phyloP scores from a whole-genome alignment of 2,888 invertebrate genomes.

The Stenodera caucasica region DNA sequence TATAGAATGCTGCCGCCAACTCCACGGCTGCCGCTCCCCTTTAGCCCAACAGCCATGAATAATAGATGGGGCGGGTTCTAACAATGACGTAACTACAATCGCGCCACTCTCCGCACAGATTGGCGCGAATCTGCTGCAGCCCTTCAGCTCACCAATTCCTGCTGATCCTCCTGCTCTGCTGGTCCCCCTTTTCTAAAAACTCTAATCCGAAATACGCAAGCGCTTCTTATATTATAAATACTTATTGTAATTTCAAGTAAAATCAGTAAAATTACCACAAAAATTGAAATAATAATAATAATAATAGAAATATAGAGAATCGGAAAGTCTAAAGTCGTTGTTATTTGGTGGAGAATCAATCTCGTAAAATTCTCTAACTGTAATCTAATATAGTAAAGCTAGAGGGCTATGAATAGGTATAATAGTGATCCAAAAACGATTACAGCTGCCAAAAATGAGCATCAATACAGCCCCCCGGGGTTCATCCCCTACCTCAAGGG shows the following conservation, averaged over 20 bases:
- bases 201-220: conserved; percentile 18
- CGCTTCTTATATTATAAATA: conserved; percentile 19
- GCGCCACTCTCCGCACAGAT: conserved; percentile 53
- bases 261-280: too few relatives aligned
- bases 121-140: conserved; percentile 47
- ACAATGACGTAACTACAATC: conserved; percentile 58
- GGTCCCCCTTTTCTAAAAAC: conserved; percentile 16
- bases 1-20: conserved; percentile 21
- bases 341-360: conserved; percentile 41
- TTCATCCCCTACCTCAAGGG: conserved; percentile 31
- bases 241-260: too few relatives aligned
- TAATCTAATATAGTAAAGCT: conserved; percentile 55
- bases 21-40: conserved; percentile 29
- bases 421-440: conserved; percentile 58
- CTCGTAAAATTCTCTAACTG: conserved; percentile 48
- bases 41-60: conserved; percentile 47
- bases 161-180: conserved; percentile 29
- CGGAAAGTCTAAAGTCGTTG: conserved; percentile 13
- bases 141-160: conserved; percentile 39
- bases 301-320: too few relatives aligned
- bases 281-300: too few relatives aligned
- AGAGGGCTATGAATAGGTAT: conserved; percentile 55
- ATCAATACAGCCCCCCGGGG: conserved; percentile 49
- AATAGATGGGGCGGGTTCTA: conserved; percentile 55
- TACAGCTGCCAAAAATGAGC: conserved; percentile 58